Evolutionary conservation across 2,888 invertebrate genomes (phyloP), one percentile per base, ranked within the genome.

Genomic region (Agrotis exclamationis): DNA sequence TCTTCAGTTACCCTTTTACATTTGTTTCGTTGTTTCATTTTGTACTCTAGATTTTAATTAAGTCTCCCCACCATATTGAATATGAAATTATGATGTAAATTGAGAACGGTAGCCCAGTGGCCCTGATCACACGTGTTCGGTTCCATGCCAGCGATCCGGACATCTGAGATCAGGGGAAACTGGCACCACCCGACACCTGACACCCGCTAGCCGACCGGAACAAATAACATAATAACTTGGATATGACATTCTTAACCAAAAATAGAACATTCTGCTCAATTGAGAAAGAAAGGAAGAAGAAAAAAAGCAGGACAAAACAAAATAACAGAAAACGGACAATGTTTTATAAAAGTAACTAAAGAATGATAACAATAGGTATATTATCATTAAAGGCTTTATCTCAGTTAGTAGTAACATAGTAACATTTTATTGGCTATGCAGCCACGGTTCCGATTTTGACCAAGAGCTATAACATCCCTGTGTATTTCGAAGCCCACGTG

Each of bases 41-140:
- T 39, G 39, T 9, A 33, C 9, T 33, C 9, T 33, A 9, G 0
- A 33, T 64, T 69, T 70, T 63, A 57, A 70, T 67, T 76, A 63
- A 75, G 77, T 81, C 20, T 75, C 48, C 24, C 58, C 71, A 70
- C 63, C 45, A 63, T 70, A 79, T 70, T 73, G 63, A 78, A 62
- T 76, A 75, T 86, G 84, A 88, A 85, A 85, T 76, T 72, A 66
- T 67, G 85, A 87, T 83, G 90, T 89, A 89, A 90, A 85, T 80
- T 80, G 90, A 91, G 89, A 90, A 76, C 53, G 80, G 86, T 86
- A 84, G 82, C 87, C 88, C 84, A 86, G 80, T 93, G 91, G 88
- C 95, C 95, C 94, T 94, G 92, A 89, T 91, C 87, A 86, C 85
- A 85, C 85, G 88, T 87, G 83, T 86, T 87, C 75, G 78, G 94